Conservation (phyloP, 2,888 invertebrate genomes). For the Lysandra bellargus region DNA sequence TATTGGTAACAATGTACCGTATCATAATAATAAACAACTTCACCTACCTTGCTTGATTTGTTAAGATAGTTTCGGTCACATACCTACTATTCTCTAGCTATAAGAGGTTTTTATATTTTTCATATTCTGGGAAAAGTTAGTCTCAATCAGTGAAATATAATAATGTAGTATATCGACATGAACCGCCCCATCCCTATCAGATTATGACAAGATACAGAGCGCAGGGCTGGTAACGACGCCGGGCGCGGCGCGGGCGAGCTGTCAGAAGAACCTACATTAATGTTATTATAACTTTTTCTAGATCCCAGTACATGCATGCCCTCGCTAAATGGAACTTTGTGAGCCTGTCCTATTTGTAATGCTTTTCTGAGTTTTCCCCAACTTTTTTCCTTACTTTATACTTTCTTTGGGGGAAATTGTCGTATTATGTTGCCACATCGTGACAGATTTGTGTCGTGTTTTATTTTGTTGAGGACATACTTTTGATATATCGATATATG, state of each 20-base stretch:
- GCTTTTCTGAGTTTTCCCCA: slow-evolving; percentile 34
- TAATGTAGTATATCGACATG: slow-evolving; percentile 41
- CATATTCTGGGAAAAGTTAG: too few relatives aligned
- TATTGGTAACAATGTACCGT: too few relatives aligned
- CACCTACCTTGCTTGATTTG: too few relatives aligned
- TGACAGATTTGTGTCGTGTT: neutral
- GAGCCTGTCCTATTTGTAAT: slow-evolving; percentile 35
- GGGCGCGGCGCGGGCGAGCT: slow-evolving; percentile 53
- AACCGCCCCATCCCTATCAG: slow-evolving; percentile 59
- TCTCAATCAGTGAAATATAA: neutral
- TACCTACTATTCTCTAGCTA: too few relatives aligned
- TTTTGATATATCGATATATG: neutral
- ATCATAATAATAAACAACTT: too few relatives aligned
- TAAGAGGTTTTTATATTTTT: too few relatives aligned
- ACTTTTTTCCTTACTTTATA: slow-evolving; percentile 31
- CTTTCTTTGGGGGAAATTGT: slow-evolving; percentile 26
- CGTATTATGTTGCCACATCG: slow-evolving; percentile 8
- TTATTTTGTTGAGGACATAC: neutral
- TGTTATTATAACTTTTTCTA: slow-evolving; percentile 79
- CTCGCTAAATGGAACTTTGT: slow-evolving; percentile 35
- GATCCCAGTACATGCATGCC: slow-evolving; percentile 49
- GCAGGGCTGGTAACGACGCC: slow-evolving; percentile 77
- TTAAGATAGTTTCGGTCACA: too few relatives aligned
- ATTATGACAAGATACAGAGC: slow-evolving; percentile 79
- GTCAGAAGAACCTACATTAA: slow-evolving; percentile 80